phyloP scores from a whole-genome alignment of 2,888 invertebrate genomes.

The Drosophila mimica region DNA sequence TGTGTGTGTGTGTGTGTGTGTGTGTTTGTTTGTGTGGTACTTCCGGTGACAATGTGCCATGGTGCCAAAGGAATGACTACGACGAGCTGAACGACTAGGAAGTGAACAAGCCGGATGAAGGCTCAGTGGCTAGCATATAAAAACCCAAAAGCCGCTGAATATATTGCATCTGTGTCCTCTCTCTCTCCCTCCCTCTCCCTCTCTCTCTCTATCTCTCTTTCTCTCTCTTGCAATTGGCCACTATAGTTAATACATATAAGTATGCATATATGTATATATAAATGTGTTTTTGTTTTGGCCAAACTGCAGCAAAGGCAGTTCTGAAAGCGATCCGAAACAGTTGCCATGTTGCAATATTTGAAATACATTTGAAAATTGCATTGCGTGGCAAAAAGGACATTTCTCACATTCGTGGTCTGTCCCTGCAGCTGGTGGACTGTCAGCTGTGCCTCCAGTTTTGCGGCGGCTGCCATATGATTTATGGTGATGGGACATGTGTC shows the following conservation, averaged over 20 bases:
- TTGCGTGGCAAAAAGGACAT: constrained; percentile 53
- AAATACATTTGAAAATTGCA: constrained; percentile 75
- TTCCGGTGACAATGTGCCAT: constrained; percentile 80
- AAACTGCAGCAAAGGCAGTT: constrained; percentile 6
- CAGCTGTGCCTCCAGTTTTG: constrained; percentile 34
- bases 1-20: constrained; percentile 22
- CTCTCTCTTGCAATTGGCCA: neutral
- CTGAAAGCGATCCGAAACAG: constrained; percentile 59
- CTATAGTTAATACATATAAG: constrained; percentile 16
- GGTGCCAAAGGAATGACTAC: constrained; percentile 65
- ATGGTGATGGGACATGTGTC: constrained; percentile 81
- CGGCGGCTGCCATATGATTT: constrained; percentile 72
- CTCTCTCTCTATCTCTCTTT: neutral
- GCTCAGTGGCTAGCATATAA: constrained; percentile 43
- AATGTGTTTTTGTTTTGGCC: constrained; percentile 14
- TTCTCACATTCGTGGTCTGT: constrained; percentile 44
- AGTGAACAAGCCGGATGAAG: constrained; percentile 68
- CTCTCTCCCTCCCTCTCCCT: neutral
- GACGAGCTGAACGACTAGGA: constrained; percentile 45
- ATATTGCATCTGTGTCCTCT: constrained; percentile 23
- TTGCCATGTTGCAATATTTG: constrained; percentile 67
- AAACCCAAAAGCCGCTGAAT: constrained; percentile 49
- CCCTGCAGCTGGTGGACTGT: constrained; percentile 17
- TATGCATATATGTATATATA: neutral
- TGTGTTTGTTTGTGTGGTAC: constrained; percentile 56